Percentiles rank a stretch among this genome's conserved stretches.
phyloP scores from a whole-genome alignment of 2,888 invertebrate species.

The Pyrgus malvae region DNA sequence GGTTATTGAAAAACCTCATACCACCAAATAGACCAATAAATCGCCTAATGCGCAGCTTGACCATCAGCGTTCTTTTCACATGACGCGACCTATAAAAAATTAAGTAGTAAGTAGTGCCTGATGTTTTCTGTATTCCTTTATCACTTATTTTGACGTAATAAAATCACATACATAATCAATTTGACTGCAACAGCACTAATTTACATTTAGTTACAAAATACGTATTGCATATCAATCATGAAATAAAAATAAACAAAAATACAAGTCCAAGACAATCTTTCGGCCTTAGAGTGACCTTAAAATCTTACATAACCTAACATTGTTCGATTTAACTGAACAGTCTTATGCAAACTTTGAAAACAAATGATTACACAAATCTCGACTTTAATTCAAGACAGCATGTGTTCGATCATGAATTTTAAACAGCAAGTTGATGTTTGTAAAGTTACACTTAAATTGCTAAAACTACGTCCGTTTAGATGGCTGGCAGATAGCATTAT shows the following conservation, averaged over 20 bases:
- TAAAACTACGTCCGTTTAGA: slow-evolving; percentile 26
- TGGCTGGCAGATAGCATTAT: slow-evolving; percentile 16
- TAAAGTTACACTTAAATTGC: slow-evolving; percentile 12
- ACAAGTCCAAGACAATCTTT: slow-evolving; percentile 25
- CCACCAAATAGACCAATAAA: too few relatives aligned
- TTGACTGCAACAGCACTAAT: slow-evolving; percentile 7
- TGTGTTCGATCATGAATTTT: background rate
- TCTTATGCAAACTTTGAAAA: background rate
- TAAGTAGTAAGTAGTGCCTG: too few relatives aligned
- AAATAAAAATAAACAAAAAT: slow-evolving; percentile 4
- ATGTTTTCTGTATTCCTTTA: too few relatives aligned
- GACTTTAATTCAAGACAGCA: slow-evolving; percentile 4
- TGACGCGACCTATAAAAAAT: too few relatives aligned
- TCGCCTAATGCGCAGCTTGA: too few relatives aligned
- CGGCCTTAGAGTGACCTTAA: slow-evolving; percentile 46
- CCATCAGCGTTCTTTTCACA: too few relatives aligned
- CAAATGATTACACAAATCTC: slow-evolving; percentile 10
- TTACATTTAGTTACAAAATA: slow-evolving; percentile 14
- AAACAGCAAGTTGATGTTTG: slow-evolving; percentile 1
- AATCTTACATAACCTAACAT: slow-evolving; percentile 39
- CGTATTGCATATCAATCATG: slow-evolving; percentile 18
- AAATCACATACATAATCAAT: background rate
- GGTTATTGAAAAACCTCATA: too few relatives aligned
- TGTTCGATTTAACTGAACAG: slow-evolving; percentile 23
- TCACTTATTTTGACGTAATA: background rate